Evolutionary conservation across 2,797 vertebrate species (phyloP).

Genomic region (Sebastes steindachneri): DNA sequence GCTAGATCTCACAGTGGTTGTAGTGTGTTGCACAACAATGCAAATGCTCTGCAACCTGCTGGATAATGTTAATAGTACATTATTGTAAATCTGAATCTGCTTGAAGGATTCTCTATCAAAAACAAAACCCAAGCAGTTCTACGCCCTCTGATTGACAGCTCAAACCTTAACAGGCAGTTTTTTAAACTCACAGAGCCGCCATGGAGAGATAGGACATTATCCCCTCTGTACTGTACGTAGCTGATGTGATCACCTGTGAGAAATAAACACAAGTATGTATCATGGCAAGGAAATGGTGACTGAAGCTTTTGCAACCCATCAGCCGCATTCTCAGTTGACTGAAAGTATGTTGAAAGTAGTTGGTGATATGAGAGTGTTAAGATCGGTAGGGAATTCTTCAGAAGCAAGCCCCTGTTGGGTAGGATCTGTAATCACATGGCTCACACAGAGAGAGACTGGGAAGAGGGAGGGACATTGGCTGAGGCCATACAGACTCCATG

Average conservation of each 20-base stretch:
- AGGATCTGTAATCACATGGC: not conserved
- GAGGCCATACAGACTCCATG: too few species aligned
- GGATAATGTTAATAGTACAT: not conserved
- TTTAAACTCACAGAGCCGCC: not conserved
- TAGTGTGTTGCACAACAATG: not conserved
- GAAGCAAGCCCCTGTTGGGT: not conserved
- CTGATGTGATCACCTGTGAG: not conserved
- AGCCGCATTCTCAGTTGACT: not conserved
- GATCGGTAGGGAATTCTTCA: not conserved
- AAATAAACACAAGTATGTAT: not conserved
- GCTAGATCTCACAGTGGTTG: not conserved
- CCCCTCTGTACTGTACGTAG: not conserved
- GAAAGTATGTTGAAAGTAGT: not conserved
- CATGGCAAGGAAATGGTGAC: too few species aligned
- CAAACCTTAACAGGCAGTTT: not conserved
- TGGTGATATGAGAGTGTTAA: not conserved
- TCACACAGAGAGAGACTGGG: not conserved
- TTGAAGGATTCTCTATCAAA: not conserved
- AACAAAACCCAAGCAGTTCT: not conserved
- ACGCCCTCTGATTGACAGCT: not conserved
- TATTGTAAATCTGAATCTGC: not conserved
- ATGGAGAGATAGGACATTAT: not conserved
- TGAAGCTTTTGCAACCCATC: not conserved
- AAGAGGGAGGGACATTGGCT: not conserved
- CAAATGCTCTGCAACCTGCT: not conserved